Base-by-base conservation (phyloP, 1,140 invertebrate genomes). In the Panulirus ornatus region DNA sequence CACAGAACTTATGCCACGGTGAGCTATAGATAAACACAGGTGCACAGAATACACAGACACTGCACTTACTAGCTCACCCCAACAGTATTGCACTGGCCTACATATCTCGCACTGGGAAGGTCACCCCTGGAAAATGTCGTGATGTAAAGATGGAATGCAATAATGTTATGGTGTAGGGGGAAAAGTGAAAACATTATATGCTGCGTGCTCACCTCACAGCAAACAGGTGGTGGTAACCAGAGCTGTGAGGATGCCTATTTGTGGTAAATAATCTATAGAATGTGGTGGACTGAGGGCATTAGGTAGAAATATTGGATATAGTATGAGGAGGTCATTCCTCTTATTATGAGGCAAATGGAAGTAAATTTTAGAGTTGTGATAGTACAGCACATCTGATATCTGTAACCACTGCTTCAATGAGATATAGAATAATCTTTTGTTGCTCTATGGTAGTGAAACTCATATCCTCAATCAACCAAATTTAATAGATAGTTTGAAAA, bases 81-180 rank as follows among this genome's bases (percentile, higher is more conserved):
- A 51, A 88, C 76, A 30, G 86, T 79, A 88, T 79, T 82, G 86
- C 78, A 47, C 36, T 81, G 86, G 30, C 86, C 76, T 88, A 88
- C 86, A 88, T 73, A 88, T 66, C 86, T 88, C 27, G 86, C 86
- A 81, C 51, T 82, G 85, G 85, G 85, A 88, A 88, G 86, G 70
- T 88, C 86, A 40, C 86, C 86, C 76, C 86, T 88, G 86, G 70
- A 79, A 88, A 88, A 71, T 71, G 51, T 63, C 66, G 75, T 47
- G 40, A 51, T 88, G 75, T 82, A 38, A 54, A 66, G n/a, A n/a
- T 63, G 40, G 36, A 78, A 58, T 3, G 54, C 54, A 58, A 58
- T 0, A 58, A 58, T 58, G 54, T 2, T 3, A 58, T 14, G 5
- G 22, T 58, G 5, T 8, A 0, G 54, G 14, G 14, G 5, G 14